phyloP scores from a whole-genome alignment of 2,797 vertebrate genomes.

The Aldrovandia affinis region DNA sequence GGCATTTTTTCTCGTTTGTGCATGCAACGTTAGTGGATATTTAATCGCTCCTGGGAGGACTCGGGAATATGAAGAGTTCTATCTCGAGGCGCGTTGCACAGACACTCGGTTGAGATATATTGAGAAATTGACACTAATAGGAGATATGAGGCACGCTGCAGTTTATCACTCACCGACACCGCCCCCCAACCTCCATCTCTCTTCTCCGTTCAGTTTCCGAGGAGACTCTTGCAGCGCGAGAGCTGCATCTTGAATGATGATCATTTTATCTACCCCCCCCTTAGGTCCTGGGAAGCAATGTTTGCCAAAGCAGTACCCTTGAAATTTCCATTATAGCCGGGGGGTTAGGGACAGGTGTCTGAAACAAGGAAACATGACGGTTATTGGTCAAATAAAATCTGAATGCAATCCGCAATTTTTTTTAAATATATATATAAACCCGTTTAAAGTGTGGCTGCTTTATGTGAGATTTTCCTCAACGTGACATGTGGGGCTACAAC shows the following conservation, averaged over 20 bases:
- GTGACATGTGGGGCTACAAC: neutral
- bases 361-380: neutral
- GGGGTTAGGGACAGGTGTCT: neutral
- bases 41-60: conserved; percentile 10
- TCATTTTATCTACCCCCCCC: conserved; percentile 7
- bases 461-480: neutral
- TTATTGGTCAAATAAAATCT: neutral
- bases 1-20: neutral
- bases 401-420: neutral
- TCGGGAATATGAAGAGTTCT: conserved; percentile 16
- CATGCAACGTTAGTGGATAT: neutral
- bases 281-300: neutral
- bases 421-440: neutral
- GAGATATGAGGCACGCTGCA: neutral
- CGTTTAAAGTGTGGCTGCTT: neutral
- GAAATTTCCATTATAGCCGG: neutral
- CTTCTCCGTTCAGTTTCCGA: neutral
- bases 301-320: neutral
- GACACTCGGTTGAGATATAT: neutral
- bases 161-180: conserved; percentile 7
- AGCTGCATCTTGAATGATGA: conserved; percentile 7
- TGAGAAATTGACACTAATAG: conserved; percentile 16
- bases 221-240: neutral
- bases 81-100: conserved; percentile 2
- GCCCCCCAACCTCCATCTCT: neutral